Base-by-base conservation (phyloP, 2,113 vertebrate species). In the Galeopterus variegatus region DNA sequence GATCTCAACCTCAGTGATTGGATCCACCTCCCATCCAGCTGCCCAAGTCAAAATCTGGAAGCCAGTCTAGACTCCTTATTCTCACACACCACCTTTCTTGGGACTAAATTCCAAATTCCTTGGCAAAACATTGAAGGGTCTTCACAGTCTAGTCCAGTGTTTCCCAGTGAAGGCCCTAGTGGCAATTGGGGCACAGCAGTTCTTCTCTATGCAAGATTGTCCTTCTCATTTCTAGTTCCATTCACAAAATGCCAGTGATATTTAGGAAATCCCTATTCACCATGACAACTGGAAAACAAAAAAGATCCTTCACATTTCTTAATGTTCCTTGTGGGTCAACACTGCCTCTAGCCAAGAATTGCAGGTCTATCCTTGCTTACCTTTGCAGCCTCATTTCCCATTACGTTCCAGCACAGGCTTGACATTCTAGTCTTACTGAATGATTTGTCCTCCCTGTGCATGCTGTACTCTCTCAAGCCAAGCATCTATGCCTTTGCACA, bases 71-170 rank as follows among this genome's bases (percentile, higher is more conserved):
- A 84, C 23, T 92, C 9, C 28, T 85, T 69, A 33, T 80, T 83
- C 36, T 92, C 26, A 65, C 26, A 41, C 19, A 87, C 13, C 15
- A n/a, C 19, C 12, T 90, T 96, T 91, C 67, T 65, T 64, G 28
- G 58, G 18, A 83, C 26, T 70, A 94, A 97, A 97, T 75, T 86
- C 23, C 17, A 70, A 91, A 94, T 75, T 93, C 36, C 8, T 67
- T 89, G 33, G 36, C 65, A 52, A 62, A 28, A 36, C 21, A 85
- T 45, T 84, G 75, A 89, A 94, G 73, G 33, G 6, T 21, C 50
- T 69, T 79, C 33, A 82, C 0, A 14, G 2, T 50, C 28, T n/a
- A 75, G 31, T 45, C 45, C 36, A 31, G 17, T 45, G 41, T 90
- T 92, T 95, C n/a, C 50, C 15, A 65, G 0, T 28, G 24, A 56